A percentile compares a stretch with the other conserved stretches of the same genome.
phyloP scores from a whole-genome alignment of 2,113 vertebrate genomes.

The Ochotona curzoniae region DNA sequence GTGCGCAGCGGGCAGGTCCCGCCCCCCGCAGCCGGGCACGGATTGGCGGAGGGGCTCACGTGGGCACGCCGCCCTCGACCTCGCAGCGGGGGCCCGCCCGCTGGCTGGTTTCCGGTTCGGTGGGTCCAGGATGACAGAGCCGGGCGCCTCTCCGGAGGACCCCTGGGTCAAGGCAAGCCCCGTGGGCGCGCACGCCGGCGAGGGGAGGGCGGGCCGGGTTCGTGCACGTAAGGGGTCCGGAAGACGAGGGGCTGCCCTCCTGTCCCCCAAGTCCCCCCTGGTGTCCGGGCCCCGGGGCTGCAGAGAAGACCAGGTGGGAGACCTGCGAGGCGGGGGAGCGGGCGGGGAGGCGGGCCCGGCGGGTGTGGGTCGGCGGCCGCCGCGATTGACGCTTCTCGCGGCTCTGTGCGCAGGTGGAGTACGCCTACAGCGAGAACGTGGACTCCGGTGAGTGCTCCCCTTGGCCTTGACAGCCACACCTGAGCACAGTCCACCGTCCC shows the following conservation, averaged over 20 bases:
- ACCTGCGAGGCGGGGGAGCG: not conserved
- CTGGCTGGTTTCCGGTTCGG: slow-evolving; percentile 66
- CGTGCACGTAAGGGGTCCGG: not conserved
- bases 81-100: not conserved
- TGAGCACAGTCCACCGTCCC: slow-evolving; percentile 38
- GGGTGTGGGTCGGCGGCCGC: accelerated
- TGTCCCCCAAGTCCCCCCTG: not conserved
- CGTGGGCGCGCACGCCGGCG: slow-evolving; percentile 47
- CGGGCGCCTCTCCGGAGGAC: slow-evolving; percentile 82
- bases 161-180: slow-evolving; percentile 85
- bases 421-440: slow-evolving; percentile 85
- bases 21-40: accelerated
- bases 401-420: slow-evolving; percentile 81
- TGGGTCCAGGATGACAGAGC: slow-evolving; percentile 81
- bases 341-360: not conserved
- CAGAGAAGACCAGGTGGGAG: slow-evolving; percentile 66
- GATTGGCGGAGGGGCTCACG: slow-evolving; percentile 50
- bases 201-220: slow-evolving; percentile 50
- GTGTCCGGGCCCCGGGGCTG: slow-evolving; percentile 32
- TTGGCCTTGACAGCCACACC: slow-evolving; percentile 30
- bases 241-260: slow-evolving; percentile 16
- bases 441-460: slow-evolving; percentile 85
- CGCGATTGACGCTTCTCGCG: not conserved
- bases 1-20: not conserved
- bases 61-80: slow-evolving; percentile 22